These are phyloP conservation scores for Hozukius guyotensis DNA, from an alignment of 2,797 vertebrate genomes.

Conservation along the genomic window DNA sequence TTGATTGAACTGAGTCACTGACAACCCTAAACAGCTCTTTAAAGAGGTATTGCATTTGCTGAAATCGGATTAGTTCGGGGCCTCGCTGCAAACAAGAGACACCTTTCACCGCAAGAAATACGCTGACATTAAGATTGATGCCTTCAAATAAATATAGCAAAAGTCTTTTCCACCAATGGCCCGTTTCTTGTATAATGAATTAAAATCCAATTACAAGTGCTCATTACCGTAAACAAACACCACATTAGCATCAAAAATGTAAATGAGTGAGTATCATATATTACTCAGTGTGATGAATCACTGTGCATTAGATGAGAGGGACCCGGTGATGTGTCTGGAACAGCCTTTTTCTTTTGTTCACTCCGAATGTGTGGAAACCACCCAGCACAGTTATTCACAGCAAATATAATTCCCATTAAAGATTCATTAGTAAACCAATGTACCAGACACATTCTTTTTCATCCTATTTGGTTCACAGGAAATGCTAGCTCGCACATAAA, in stretches of 20 bases:
- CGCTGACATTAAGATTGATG: conserved; percentile 30
- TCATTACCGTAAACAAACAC: conserved; percentile 72
- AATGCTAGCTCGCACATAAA: conserved; percentile 23
- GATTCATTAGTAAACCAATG: conserved; percentile 59
- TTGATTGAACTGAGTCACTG: conserved; percentile 52
- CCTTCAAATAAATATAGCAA: conserved; percentile 10
- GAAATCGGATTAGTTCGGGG: conserved; percentile 33
- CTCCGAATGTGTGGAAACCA: conserved; percentile 21
- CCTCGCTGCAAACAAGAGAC: conserved; percentile 22
- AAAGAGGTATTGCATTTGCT: conserved; percentile 24
- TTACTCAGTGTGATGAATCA: conserved; percentile 60
- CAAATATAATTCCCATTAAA: conserved; percentile 61
- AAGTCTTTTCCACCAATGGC: conserved; percentile 7
- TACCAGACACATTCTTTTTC: conserved; percentile 44
- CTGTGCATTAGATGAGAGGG: conserved; percentile 22
- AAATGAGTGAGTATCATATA: conserved; percentile 54
- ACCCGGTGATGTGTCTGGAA: conserved; percentile 22
- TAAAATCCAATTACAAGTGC: conserved; percentile 68
- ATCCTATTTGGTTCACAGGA: conserved; percentile 50
- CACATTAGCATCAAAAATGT: conserved; percentile 67
- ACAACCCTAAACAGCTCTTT: conserved; percentile 44
- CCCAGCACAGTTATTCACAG: conserved; percentile 34
- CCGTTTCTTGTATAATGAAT: conserved; percentile 55
- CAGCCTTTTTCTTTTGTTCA: conserved; percentile 35
- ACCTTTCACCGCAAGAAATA: conserved; percentile 10